A percentile compares a stretch with the other conserved stretches of the same genome.
Conservation (phyloP, 2,113 vertebrate species). For the Conger conger region DNA sequence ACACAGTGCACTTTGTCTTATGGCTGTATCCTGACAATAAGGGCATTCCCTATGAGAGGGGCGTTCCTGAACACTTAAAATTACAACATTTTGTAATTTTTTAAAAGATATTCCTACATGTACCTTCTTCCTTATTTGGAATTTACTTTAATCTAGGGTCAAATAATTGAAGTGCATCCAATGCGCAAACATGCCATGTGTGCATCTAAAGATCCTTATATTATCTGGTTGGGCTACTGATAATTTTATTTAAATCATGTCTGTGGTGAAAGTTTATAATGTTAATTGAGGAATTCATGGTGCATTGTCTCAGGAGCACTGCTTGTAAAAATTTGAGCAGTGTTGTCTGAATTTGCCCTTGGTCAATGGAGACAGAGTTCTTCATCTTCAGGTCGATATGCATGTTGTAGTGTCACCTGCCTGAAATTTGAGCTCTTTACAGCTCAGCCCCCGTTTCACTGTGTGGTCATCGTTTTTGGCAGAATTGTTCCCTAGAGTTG, state of each 20-base stretch:
- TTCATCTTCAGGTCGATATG: not conserved
- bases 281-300: too few relatives aligned
- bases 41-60: not conserved
- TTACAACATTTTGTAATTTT: too few relatives aligned
- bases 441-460: not conserved
- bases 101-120: not conserved
- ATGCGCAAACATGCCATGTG: not conserved
- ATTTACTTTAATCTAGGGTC: not conserved
- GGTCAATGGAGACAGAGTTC: not conserved
- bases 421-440: not conserved
- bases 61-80: not conserved
- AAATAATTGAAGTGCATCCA: not conserved
- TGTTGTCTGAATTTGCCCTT: not conserved
- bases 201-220: not conserved
- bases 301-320: not conserved
- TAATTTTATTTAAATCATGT: not conserved
- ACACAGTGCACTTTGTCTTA: not conserved
- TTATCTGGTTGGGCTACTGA: not conserved
- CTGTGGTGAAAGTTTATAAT: not conserved
- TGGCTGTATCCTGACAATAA: not conserved
- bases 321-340: not conserved
- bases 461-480: not conserved
- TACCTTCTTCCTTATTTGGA: not conserved
- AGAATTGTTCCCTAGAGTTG: not conserved
- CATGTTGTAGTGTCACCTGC: not conserved